A percentile compares a stretch with the other conserved stretches of the same genome.
These are phyloP conservation scores for Plagodis pulveraria DNA, from an alignment of 2,888 invertebrate genomes.

Conservation along the genomic window DNA sequence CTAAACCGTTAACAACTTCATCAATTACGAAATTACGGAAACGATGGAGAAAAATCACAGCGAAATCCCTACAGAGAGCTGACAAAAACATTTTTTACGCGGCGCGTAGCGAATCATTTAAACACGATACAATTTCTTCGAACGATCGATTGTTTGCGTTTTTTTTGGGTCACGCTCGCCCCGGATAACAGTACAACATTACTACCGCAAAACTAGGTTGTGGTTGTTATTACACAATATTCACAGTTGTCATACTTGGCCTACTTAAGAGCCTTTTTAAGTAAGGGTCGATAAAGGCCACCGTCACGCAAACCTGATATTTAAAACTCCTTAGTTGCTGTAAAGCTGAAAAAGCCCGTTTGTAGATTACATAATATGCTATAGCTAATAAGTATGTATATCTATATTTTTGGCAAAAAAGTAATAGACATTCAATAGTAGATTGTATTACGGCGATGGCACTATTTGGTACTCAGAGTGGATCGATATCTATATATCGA, in stretches of 20 bases:
- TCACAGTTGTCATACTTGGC: constrained; percentile 12
- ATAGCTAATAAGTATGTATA: too few species aligned
- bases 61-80: constrained; percentile 9
- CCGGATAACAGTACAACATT: constrained; percentile 45
- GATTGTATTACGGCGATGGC: too few species aligned
- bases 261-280: neutral
- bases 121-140: constrained; percentile 40
- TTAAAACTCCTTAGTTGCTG: too few species aligned
- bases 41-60: constrained; percentile 17
- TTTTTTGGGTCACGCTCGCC: constrained; percentile 46
- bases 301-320: too few species aligned
- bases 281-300: too few species aligned
- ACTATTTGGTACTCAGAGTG: too few species aligned
- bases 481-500: too few species aligned
- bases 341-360: too few species aligned
- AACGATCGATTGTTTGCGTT: constrained; percentile 42
- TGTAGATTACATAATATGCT: too few species aligned
- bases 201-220: constrained; percentile 5
- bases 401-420: too few species aligned
- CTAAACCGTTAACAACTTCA: constrained; percentile 8
- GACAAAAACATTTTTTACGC: constrained; percentile 10
- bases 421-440: too few species aligned
- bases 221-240: constrained; percentile 20
- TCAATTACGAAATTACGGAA: constrained; percentile 29
- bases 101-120: constrained; percentile 27